phyloP scores from a whole-genome alignment of 1,140 invertebrate species.

The Akabosia matsudoensis region DNA sequence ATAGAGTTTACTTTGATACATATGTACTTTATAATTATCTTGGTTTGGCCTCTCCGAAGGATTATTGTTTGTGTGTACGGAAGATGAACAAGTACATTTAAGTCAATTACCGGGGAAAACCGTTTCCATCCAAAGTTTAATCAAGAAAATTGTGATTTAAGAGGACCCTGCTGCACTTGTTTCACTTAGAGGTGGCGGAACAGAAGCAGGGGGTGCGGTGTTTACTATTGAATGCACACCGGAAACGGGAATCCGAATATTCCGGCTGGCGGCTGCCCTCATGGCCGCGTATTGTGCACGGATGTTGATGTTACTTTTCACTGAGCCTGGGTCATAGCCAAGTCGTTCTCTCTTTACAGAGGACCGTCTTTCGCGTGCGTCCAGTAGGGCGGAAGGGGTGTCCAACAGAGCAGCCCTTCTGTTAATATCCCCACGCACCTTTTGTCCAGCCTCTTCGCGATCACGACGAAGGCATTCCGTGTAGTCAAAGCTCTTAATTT shows the following conservation, averaged over 20 bases:
- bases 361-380: background rate
- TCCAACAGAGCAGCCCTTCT: background rate
- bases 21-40: too few relatives aligned
- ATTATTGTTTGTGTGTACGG: too few relatives aligned
- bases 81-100: background rate
- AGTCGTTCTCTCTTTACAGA: background rate
- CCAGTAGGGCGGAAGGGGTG: background rate
- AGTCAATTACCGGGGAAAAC: background rate
- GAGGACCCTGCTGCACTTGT: background rate
- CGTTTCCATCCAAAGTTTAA: too few relatives aligned
- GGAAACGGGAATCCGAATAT: background rate
- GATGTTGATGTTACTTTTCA: constrained; percentile 20
- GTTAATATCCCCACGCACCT: background rate
- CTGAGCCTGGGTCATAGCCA: background rate
- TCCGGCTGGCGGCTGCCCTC: constrained; percentile 29
- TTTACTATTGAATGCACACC: background rate
- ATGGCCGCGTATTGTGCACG: constrained; percentile 41
- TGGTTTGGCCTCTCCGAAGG: too few relatives aligned
- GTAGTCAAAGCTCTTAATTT: constrained; percentile 9
- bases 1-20: too few relatives aligned
- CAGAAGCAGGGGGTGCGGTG: background rate
- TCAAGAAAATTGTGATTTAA: background rate
- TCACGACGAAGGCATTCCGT: constrained; percentile 8
- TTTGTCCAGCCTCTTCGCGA: background rate
- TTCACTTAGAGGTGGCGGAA: background rate